A percentile compares a stretch with the other conserved stretches of the same genome.
Conservation (phyloP, 2,888 invertebrate species). For the Lasioglossum malachurum region DNA sequence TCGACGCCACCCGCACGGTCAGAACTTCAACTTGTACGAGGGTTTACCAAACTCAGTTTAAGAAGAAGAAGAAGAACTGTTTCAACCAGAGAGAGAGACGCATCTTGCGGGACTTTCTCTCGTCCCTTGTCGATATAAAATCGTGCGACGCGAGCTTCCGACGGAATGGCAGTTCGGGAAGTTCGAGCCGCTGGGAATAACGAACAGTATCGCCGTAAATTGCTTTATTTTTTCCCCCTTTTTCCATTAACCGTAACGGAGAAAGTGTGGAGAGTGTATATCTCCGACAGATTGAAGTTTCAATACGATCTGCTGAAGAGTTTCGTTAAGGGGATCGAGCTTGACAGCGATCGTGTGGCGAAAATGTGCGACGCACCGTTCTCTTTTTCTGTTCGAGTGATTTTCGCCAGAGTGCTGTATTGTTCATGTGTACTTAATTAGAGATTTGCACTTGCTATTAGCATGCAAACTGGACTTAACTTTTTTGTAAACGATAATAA, state of each 20-base stretch:
- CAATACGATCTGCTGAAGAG: neutral
- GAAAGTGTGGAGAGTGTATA: constrained; percentile 21
- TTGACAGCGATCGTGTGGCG: neutral
- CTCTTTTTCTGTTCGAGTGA: neutral
- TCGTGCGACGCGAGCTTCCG: constrained; percentile 73
- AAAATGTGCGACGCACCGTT: neutral
- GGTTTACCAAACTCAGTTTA: constrained; percentile 84
- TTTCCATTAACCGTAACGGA: constrained; percentile 43
- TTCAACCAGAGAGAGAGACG: constrained; percentile 78
- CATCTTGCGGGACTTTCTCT: constrained; percentile 72
- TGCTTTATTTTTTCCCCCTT: constrained; percentile 52
- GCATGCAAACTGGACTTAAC: neutral
- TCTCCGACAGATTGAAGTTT: neutral
- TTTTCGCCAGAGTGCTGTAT: neutral
- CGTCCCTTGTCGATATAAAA: constrained; percentile 76
- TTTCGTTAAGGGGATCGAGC: neutral
- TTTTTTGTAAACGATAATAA: neutral
- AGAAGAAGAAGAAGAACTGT: constrained; percentile 78
- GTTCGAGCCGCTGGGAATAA: constrained; percentile 72
- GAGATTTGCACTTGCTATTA: neutral
- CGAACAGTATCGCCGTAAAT: constrained; percentile 68
- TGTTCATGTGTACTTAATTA: neutral
- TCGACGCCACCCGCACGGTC: constrained; percentile 78
- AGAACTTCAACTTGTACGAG: constrained; percentile 83
- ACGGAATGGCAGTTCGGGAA: constrained; percentile 76